A percentile compares a stretch with the other conserved stretches of the same genome.
Conservation (phyloP, 2,888 invertebrate species). For the Troglohyphantes excavatus region DNA sequence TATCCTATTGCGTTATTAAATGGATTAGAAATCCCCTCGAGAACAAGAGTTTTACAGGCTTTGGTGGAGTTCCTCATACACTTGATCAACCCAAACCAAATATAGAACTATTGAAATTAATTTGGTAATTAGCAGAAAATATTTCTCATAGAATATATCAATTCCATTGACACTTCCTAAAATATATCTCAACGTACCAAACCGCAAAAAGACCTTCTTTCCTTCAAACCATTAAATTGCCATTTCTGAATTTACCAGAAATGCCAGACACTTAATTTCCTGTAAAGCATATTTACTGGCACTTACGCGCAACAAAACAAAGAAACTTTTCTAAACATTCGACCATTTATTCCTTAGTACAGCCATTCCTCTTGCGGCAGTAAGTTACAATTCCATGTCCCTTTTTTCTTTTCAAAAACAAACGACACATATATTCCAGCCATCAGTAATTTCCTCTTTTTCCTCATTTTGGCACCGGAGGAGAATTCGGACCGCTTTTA, state of each 20-base stretch:
- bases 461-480: constrained; percentile 5
- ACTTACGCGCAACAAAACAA: background rate
- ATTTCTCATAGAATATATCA: no score
- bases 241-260: background rate
- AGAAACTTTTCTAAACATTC: background rate
- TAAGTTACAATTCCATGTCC: constrained; percentile 37
- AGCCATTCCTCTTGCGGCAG: background rate
- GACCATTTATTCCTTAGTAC: background rate
- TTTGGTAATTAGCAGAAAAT: no score
- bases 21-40: no score
- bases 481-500: constrained; percentile 26
- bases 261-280: background rate
- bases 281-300: background rate
- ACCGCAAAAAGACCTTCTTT: no score
- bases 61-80: no score
- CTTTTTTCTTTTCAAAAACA: background rate
- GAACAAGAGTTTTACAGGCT: no score
- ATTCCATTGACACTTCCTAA: no score
- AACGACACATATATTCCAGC: constrained; percentile 24
- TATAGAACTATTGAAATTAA: no score
- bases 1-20: no score
- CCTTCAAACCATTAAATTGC: no score
- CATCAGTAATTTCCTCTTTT: constrained; percentile 33
- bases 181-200: no score
- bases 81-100: no score